A percentile compares a stretch with the other conserved stretches of the same genome.
phyloP scores from a whole-genome alignment of 2,888 invertebrate genomes.

The Leptinotarsa peninsularis region DNA sequence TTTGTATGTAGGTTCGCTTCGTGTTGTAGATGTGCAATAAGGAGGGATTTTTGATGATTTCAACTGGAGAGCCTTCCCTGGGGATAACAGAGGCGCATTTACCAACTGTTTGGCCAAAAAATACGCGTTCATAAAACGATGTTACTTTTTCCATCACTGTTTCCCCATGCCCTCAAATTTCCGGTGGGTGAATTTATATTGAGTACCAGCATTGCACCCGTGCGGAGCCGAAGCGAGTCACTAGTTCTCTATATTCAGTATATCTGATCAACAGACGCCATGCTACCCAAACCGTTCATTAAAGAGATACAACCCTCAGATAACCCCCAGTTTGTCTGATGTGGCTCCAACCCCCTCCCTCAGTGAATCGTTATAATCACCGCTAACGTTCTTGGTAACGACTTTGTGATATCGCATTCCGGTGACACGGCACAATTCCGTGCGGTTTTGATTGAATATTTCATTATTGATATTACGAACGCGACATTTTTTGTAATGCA shows the following conservation, averaged over 20 bases:
- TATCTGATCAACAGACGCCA: not conserved
- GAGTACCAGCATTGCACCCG: too few species aligned
- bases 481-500: slow-evolving; percentile 18
- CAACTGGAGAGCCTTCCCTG: too few species aligned
- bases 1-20: too few species aligned
- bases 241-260: not conserved
- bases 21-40: too few species aligned
- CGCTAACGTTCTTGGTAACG: slow-evolving; percentile 5
- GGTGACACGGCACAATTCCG: not conserved
- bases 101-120: too few species aligned
- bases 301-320: not conserved
- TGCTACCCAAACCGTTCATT: not conserved
- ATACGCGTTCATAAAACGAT: too few species aligned
- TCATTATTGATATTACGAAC: slow-evolving; percentile 19
- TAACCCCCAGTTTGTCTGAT: not conserved
- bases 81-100: too few species aligned
- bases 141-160: too few species aligned
- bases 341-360: not conserved
- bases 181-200: too few species aligned
- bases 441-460: slow-evolving; percentile 13
- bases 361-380: not conserved
- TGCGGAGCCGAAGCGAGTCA: too few species aligned
- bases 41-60: too few species aligned
- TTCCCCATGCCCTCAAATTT: too few species aligned
- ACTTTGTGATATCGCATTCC: slow-evolving; percentile 6